Conservation (phyloP, 2,888 invertebrate species). For the Ennomos quercinarius region DNA sequence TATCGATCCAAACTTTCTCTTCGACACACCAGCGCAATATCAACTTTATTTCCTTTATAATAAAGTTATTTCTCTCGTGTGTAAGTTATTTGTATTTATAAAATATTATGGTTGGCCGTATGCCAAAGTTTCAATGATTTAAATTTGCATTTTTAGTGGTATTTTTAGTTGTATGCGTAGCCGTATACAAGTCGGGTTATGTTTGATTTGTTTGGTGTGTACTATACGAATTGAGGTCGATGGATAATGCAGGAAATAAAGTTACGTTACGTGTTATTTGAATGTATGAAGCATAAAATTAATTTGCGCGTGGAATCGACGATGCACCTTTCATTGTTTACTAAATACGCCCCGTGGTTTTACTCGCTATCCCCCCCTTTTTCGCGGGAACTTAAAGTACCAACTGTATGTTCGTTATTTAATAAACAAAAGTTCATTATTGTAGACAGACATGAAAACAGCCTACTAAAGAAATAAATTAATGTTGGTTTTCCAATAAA, state of each 20-base stretch:
- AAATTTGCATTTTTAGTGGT: constrained; percentile 23
- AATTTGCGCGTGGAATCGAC: too few relatives aligned
- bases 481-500: too few relatives aligned
- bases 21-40: constrained; percentile 2
- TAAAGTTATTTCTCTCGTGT: background rate
- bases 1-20: constrained; percentile 25
- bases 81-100: background rate
- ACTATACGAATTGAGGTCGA: constrained; percentile 1
- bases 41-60: constrained; percentile 2
- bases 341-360: too few relatives aligned
- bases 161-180: constrained; percentile 12
- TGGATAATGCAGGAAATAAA: background rate
- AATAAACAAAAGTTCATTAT: too few relatives aligned
- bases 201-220: constrained; percentile 2
- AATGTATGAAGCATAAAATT: too few relatives aligned
- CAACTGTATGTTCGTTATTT: too few relatives aligned
- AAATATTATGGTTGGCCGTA: constrained; percentile 5
- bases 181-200: constrained; percentile 2
- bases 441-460: too few relatives aligned
- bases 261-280: background rate
- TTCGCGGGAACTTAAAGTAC: too few relatives aligned
- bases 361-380: too few relatives aligned
- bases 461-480: too few relatives aligned
- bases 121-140: constrained; percentile 10
- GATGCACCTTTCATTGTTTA: too few relatives aligned